Evolutionary conservation across 2,888 invertebrate species (phyloP).

Genomic region (Mellilla xanthometata): DNA sequence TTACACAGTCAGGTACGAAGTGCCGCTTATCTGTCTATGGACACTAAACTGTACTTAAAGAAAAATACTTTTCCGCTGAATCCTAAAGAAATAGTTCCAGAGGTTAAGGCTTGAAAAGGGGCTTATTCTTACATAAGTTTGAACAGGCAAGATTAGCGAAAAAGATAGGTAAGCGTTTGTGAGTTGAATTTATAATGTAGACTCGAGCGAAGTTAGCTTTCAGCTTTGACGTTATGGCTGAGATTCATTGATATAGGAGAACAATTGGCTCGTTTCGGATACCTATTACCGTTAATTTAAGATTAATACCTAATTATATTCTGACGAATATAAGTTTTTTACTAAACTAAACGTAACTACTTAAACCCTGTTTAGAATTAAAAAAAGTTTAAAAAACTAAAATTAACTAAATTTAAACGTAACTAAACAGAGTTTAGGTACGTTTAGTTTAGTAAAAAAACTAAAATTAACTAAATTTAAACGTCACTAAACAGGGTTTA

Average conservation of each 20-base stretch:
- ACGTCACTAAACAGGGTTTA: too few relatives aligned
- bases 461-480: too few relatives aligned
- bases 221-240: slow-evolving; percentile 20
- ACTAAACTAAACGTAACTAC: too few relatives aligned
- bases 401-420: too few relatives aligned
- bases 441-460: too few relatives aligned
- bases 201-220: slow-evolving; percentile 13
- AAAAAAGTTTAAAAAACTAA: too few relatives aligned
- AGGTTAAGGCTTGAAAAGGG: slow-evolving; percentile 8
- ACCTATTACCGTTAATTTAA: too few relatives aligned
- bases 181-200: slow-evolving; percentile 30
- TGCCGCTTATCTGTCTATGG: neutral
- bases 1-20: neutral
- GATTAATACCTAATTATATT: too few relatives aligned
- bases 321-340: too few relatives aligned
- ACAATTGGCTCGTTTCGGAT: slow-evolving; percentile 11
- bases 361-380: too few relatives aligned
- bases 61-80: neutral
- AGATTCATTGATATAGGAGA: slow-evolving; percentile 15
- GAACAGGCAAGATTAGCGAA: slow-evolving; percentile 31
- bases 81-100: slow-evolving; percentile 8
- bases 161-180: slow-evolving; percentile 33
- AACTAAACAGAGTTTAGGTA: too few relatives aligned
- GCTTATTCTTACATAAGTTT: slow-evolving; percentile 25
- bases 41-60: neutral